These are phyloP conservation scores for Pelvicachromis taeniatus DNA, from an alignment of 2,113 vertebrate genomes.

Conservation along the genomic window DNA sequence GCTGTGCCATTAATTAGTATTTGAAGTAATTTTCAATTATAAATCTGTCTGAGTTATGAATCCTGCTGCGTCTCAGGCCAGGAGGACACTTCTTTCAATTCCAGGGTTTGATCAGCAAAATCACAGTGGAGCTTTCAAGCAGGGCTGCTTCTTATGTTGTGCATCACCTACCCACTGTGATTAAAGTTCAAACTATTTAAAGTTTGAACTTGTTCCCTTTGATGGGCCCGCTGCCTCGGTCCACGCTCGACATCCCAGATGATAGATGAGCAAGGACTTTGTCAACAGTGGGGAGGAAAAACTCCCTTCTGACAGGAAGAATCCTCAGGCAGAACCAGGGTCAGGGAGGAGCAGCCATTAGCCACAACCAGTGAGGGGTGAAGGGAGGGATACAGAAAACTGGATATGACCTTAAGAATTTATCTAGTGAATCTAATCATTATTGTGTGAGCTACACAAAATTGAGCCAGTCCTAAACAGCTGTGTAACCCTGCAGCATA, in stretches of 20 bases:
- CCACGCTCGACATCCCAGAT: background rate
- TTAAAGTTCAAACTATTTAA: background rate
- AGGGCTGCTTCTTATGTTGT: background rate
- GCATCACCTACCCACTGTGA: background rate
- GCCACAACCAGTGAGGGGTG: background rate
- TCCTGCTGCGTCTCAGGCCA: slow-evolving; percentile 12
- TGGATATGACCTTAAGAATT: background rate
- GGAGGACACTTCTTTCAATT: background rate
- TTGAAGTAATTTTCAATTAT: slow-evolving; percentile 41
- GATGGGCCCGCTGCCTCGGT: background rate
- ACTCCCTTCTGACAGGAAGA: background rate
- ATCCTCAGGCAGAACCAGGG: background rate
- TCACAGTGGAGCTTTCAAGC: background rate
- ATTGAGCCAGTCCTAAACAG: background rate
- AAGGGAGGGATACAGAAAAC: background rate
- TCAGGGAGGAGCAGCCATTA: background rate
- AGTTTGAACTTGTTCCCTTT: background rate
- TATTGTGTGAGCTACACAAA: background rate
- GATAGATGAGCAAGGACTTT: background rate
- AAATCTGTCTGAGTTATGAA: slow-evolving; percentile 23
- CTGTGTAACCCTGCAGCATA: background rate
- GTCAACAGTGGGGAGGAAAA: too few relatives aligned
- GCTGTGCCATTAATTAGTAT: slow-evolving; percentile 38
- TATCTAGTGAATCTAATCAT: background rate
- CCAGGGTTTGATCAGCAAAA: slow-evolving; percentile 2